Evolutionary conservation across 2,888 invertebrate genomes (phyloP).

Genomic region (Deilephila elpenor): DNA sequence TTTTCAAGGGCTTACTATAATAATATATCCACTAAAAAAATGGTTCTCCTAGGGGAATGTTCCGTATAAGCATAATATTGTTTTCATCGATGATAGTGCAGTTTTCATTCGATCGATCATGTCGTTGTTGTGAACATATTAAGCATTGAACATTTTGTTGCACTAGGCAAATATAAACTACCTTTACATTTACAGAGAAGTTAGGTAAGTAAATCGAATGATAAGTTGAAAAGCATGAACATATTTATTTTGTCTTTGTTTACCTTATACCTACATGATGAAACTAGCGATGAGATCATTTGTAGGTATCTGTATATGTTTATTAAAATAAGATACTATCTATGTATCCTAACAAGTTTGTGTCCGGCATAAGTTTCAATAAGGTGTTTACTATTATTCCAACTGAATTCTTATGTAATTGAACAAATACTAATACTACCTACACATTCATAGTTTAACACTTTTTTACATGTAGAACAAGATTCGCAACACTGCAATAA

Average conservation of each 20-base stretch:
- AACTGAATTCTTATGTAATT: constrained; percentile 18
- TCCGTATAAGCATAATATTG: not conserved
- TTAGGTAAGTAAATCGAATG: not conserved
- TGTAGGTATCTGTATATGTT: not conserved
- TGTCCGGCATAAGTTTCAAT: not conserved
- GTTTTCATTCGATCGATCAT: constrained; percentile 6
- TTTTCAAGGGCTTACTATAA: not conserved
- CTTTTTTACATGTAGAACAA: not conserved
- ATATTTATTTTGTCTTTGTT: constrained; percentile 8
- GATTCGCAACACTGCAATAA: constrained; percentile 10
- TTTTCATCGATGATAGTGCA: not conserved
- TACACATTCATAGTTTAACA: not conserved
- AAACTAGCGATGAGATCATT: constrained; percentile 23
- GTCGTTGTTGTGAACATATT: not conserved
- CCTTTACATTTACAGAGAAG: not conserved
- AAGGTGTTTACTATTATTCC: constrained; percentile 19
- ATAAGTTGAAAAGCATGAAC: not conserved
- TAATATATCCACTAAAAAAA: not conserved
- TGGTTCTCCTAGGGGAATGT: not conserved
- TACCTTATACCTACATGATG: not conserved
- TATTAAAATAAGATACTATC: not conserved
- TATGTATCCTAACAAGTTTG: not conserved
- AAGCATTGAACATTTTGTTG: not conserved
- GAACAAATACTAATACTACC: not conserved
- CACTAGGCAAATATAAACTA: not conserved